phyloP scores from a whole-genome alignment of 2,888 invertebrate species.

The Pristionchus maxplancki region DNA sequence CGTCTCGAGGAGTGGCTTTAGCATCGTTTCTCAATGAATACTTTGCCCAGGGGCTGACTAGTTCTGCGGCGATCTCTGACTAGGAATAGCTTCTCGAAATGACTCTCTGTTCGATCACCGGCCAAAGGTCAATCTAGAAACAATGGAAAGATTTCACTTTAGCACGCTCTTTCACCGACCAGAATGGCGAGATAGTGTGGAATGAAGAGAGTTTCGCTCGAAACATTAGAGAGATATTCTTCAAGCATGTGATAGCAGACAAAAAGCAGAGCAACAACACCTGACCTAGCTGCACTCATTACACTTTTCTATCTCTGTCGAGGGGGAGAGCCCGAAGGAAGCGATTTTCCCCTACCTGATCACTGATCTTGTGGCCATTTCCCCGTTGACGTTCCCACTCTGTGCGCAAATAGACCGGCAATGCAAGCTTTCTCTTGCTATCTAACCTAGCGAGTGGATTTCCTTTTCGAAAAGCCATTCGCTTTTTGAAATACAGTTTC shows the following conservation, averaged over 20 bases:
- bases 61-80: not conserved
- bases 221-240: too few relatives aligned
- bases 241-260: not conserved
- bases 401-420: not conserved
- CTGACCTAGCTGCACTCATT: not conserved
- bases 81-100: too few relatives aligned
- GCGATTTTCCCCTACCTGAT: not conserved
- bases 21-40: not conserved
- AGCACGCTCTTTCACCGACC: too few relatives aligned
- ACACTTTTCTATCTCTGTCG: not conserved
- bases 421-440: not conserved
- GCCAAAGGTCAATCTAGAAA: too few relatives aligned
- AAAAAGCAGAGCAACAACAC: not conserved
- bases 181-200: too few relatives aligned
- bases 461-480: not conserved
- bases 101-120: too few relatives aligned
- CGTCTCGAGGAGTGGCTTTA: not conserved
- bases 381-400: not conserved
- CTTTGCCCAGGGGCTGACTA: not conserved
- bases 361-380: not conserved
- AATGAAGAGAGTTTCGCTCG: too few relatives aligned
- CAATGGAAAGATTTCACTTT: too few relatives aligned
- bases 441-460: not conserved
- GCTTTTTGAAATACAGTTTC: too few relatives aligned
- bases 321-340: not conserved